Evolutionary conservation across 2,113 vertebrate genomes (phyloP).

Genomic region (Pedetes capensis): DNA sequence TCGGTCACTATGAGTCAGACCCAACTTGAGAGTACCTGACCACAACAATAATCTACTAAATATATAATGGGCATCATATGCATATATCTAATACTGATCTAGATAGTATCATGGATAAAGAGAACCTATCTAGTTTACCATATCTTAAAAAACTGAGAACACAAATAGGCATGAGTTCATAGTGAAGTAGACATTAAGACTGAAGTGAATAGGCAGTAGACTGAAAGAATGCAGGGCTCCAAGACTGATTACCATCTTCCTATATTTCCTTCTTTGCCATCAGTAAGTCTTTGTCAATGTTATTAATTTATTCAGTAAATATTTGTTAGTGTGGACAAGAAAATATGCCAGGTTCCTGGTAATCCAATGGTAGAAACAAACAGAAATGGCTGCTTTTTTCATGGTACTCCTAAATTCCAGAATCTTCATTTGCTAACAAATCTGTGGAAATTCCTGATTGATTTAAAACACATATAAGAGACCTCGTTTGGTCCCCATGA

Average conservation of each 20-base stretch:
- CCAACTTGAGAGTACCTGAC: too few relatives aligned
- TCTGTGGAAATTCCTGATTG: background rate
- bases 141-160: background rate
- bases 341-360: background rate
- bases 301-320: background rate
- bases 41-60: too few relatives aligned
- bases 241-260: background rate
- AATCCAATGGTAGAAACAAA: background rate
- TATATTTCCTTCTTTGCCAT: background rate
- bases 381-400: background rate
- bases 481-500: background rate
- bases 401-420: background rate
- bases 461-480: background rate
- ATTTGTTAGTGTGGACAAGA: background rate
- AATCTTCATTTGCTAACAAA: background rate
- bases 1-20: too few relatives aligned
- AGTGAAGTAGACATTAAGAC: background rate
- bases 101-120: background rate
- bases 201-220: background rate
- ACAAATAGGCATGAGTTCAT: background rate
- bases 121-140: background rate
- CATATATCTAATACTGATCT: background rate
- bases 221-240: background rate
- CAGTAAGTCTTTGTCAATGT: background rate
- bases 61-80: background rate